phyloP scores from a whole-genome alignment of 2,888 invertebrate species.

The Trissolcus brochymenae region DNA sequence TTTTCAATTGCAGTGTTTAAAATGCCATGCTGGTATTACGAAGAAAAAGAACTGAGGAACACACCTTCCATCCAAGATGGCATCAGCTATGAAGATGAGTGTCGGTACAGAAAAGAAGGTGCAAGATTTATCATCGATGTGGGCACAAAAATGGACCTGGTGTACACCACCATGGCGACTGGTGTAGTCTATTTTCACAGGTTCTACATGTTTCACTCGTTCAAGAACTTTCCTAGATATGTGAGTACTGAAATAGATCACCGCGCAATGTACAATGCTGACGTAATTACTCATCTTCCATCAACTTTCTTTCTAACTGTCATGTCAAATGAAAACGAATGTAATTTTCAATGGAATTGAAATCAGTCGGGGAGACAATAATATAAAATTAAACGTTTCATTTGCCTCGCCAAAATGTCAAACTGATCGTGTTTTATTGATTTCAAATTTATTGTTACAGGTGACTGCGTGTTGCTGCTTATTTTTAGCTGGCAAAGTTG shows the following conservation, averaged over 20 bases:
- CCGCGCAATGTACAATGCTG: background rate
- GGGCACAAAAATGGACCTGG: conserved; percentile 93
- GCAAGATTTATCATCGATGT: conserved; percentile 97
- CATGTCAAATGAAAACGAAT: background rate
- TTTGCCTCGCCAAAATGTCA: too few relatives aligned
- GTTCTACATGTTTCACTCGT: conserved; percentile 99
- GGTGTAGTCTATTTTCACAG: conserved; percentile 99
- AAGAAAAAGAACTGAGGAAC: conserved; percentile 90
- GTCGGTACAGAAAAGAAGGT: conserved; percentile 95
- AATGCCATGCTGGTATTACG: conserved; percentile 99
- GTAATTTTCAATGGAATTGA: too few relatives aligned
- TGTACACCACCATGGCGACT: conserved; percentile 98
- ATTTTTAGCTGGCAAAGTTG: conserved; percentile 98
- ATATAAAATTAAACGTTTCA: too few relatives aligned
- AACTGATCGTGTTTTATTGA: too few relatives aligned
- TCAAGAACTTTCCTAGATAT: conserved; percentile 95
- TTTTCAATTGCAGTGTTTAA: conserved; percentile 52
- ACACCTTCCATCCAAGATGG: conserved; percentile 95
- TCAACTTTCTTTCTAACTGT: background rate
- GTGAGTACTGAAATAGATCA: conserved; percentile 78
- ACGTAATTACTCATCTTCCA: background rate
- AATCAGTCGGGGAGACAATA: too few relatives aligned
- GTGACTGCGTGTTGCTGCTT: conserved; percentile 97
- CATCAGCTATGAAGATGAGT: conserved; percentile 91
- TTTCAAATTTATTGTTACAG: conserved; percentile 69